Evolutionary conservation across 1,140 invertebrate genomes (phyloP).

Genomic region (Trialeurodes vaporariorum): DNA sequence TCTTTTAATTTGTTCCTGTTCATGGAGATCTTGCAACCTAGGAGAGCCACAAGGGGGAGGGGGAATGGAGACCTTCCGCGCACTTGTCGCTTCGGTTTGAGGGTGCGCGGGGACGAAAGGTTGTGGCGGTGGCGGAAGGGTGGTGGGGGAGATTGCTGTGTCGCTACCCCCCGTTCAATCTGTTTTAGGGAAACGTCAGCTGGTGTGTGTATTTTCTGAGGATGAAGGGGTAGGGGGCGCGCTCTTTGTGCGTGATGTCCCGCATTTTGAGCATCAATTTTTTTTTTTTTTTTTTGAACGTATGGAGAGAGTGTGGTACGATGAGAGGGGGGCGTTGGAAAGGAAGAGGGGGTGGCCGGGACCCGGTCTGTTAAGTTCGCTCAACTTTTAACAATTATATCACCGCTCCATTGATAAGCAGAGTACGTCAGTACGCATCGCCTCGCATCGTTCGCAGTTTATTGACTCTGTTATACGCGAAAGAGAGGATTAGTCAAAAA

Average conservation of each 20-base stretch:
- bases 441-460: background rate
- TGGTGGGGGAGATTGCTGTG: background rate
- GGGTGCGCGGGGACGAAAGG: background rate
- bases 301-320: too few relatives aligned
- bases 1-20: too few relatives aligned
- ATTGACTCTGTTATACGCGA: background rate
- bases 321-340: too few relatives aligned
- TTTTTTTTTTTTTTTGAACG: background rate
- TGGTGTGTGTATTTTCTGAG: background rate
- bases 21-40: too few relatives aligned
- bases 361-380: too few relatives aligned
- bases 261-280: background rate
- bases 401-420: too few relatives aligned
- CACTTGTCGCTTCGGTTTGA: background rate
- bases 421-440: too few relatives aligned
- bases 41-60: too few relatives aligned
- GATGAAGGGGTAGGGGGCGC: background rate
- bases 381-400: too few relatives aligned
- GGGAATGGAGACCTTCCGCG: too few relatives aligned
- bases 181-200: background rate
- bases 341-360: too few relatives aligned
- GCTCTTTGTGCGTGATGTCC: background rate
- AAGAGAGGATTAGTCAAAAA: background rate
- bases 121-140: too few relatives aligned
- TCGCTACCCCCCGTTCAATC: background rate